phyloP scores from a whole-genome alignment of 2,113 vertebrate genomes.

The Hippocampus abdominalis region DNA sequence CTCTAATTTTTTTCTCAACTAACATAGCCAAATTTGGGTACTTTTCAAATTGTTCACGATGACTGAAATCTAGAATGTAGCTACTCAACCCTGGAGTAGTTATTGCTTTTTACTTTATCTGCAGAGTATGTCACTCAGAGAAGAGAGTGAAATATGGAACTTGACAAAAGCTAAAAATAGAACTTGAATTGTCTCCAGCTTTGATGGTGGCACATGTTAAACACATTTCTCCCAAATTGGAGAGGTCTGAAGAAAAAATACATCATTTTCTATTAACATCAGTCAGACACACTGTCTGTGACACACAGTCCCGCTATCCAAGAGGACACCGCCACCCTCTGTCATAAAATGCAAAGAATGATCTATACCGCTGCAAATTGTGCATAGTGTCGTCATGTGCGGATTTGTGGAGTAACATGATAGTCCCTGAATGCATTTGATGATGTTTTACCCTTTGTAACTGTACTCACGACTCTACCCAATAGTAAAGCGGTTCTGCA shows the following conservation, averaged over 20 bases:
- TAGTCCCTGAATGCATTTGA: conserved; percentile 41
- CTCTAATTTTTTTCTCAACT: background rate
- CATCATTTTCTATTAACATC: conserved; percentile 24
- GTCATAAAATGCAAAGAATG: conserved; percentile 50
- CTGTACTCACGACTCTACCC: too few species aligned
- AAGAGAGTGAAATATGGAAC: conserved; percentile 6
- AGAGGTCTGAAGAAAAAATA: conserved; percentile 24
- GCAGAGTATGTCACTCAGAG: background rate
- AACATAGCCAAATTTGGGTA: background rate
- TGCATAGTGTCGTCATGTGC: conserved; percentile 11
- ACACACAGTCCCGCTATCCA: background rate
- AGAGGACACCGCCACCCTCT: conserved; percentile 19
- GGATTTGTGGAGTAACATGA: conserved; percentile 22
- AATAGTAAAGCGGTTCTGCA: too few species aligned
- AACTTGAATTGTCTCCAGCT: conserved; percentile 14
- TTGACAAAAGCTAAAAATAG: background rate
- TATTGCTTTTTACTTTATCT: conserved; percentile 4
- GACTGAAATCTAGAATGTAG: conserved; percentile 2
- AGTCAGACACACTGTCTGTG: background rate
- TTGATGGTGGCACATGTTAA: conserved; percentile 29
- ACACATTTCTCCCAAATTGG: conserved; percentile 19
- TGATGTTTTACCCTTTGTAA: background rate
- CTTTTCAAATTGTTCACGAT: conserved; percentile 1
- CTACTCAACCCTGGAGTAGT: background rate
- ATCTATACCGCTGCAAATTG: conserved; percentile 26